Base-by-base conservation (phyloP, 2,888 invertebrate genomes). In the Helicoverpa assulta region DNA sequence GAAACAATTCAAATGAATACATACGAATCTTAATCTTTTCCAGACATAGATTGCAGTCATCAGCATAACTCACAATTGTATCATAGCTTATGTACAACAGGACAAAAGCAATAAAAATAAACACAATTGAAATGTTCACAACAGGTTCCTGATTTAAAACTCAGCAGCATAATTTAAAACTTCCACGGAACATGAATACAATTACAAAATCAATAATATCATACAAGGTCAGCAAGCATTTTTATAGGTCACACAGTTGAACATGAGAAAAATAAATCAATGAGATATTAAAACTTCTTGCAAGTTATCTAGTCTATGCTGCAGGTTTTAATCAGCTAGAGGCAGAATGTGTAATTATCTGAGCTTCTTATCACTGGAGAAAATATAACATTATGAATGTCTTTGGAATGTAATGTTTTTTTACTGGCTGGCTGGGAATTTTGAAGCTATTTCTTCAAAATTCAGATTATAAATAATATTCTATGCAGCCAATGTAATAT, bases 141-240 rank as follows among this genome's bases (percentile, higher is more conserved):
- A 47, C 18, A 50, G 50, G 18, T 50, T 50, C 18, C 18, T 18
- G 7, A 10, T 50, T 18, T 29, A 40, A 37, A 51, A 19, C 54
- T 47, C 10, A n/a, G 16, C 3, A 33, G 40, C 3, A 52, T 40
- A 8, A 37, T 19, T 62, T 59, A 40, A 56, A 56, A 50, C 58
- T 33, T 40, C 18, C 33, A 68, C 50, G 33, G 50, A 47, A 51
- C 21, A 18, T 51, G 18, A 75, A 47, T 53, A 63, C 61, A 37
- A 70, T 70, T 57, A 63, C 21, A 51, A 67, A 80, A 80, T 80
- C 77, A 77, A 77, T 80, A 76, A 62, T 19, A 40, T 19, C 26
- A 54, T 18, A 54, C 80, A 80, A 76, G 71, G 77, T 60, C 76
- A 70, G 56, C 50, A 21, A 59, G 62, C 57, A 55, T 47, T 59